Base-by-base conservation (phyloP, 2,797 vertebrate species). In the Anguilla pacifica region DNA sequence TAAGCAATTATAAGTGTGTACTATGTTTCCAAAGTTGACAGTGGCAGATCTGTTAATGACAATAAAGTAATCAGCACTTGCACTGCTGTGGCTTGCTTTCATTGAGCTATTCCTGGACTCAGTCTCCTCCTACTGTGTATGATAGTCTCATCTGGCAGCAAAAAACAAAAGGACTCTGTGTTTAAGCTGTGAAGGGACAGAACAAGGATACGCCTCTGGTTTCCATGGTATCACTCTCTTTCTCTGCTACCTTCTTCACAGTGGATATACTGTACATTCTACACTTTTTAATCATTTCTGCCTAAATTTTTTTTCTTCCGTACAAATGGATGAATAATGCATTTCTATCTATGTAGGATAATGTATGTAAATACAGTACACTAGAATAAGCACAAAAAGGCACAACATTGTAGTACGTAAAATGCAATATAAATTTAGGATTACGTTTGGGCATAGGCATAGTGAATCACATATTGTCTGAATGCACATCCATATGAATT, bases 11-110 rank as follows among this genome's bases (percentile, higher is more conserved):
- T 19, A 77, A 43, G 15, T 43, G 3, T 51, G 82, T 89, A 90
- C 87, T 89, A 85, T 61, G n/a, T 51, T 86, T 88, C 88, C 85
- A 90, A 86, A 46, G 49, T 59, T 86, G 85, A 89, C 70, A 89
- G 83, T 84, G 85, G 35, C 86, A 89, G 57, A 19, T 22, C 83
- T 87, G 28, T 17, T 86, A 84, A 89, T 88, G 81, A 31, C 86
- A 90, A 84, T 85, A n/a, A 83, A 85, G 15, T 53, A 70, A 46
- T 84, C 83, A 59, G 72, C 10, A 81, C 13, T 46, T 88, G 55
- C 87, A 6, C 89, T 31, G 74, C 77, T 70, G 57, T 39, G 79
- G 87, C 57, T 86, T 84, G 22, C 28, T 61, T 77, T 83, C 39
- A 13, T 61, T 67, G 35, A 39, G 72, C 53, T 70, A 15, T 1